Conservation (phyloP, 2,888 invertebrate genomes). For the Limenitis camilla region DNA sequence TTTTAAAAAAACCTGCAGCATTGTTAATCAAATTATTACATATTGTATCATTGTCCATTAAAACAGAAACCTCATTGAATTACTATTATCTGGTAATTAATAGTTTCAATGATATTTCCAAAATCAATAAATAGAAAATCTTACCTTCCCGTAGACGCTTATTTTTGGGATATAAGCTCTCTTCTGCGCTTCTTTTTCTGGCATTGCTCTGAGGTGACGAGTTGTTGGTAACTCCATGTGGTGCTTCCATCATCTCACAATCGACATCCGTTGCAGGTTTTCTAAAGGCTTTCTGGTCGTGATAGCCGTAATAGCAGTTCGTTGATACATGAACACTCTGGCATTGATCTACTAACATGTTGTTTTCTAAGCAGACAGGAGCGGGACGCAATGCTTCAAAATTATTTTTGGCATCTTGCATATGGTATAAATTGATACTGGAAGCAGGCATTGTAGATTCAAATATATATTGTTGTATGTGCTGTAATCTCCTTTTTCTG, state of each 20-base stretch:
- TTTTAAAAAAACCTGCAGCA: too few relatives aligned
- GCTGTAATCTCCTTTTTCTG: too few relatives aligned
- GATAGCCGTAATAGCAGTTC: constrained; percentile 72
- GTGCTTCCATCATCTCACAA: constrained; percentile 57
- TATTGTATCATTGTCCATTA: too few relatives aligned
- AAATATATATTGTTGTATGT: too few relatives aligned
- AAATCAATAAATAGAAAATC: constrained; percentile 30
- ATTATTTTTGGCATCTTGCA: constrained; percentile 65
- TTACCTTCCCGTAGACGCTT: constrained; percentile 67
- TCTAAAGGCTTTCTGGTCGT: constrained; percentile 43
- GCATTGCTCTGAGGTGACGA: constrained; percentile 36
- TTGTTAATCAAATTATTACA: too few relatives aligned
- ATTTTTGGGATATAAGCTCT: constrained; percentile 46
- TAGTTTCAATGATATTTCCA: constrained; percentile 45
- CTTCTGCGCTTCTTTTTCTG: constrained; percentile 61
- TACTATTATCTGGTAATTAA: constrained; percentile 3
- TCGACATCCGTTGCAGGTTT: constrained; percentile 33
- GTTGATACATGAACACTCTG: constrained; percentile 66
- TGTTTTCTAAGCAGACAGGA: constrained; percentile 54
- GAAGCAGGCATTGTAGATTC: constrained; percentile 68
- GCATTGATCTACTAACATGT: constrained; percentile 55
- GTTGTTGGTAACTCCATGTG: constrained; percentile 28
- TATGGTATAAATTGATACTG: constrained; percentile 52
- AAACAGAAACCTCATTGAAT: constrained; percentile 38
- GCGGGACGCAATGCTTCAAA: constrained; percentile 64